phyloP scores from a whole-genome alignment of 2,113 vertebrate species.

The Empidonax alnorum region DNA sequence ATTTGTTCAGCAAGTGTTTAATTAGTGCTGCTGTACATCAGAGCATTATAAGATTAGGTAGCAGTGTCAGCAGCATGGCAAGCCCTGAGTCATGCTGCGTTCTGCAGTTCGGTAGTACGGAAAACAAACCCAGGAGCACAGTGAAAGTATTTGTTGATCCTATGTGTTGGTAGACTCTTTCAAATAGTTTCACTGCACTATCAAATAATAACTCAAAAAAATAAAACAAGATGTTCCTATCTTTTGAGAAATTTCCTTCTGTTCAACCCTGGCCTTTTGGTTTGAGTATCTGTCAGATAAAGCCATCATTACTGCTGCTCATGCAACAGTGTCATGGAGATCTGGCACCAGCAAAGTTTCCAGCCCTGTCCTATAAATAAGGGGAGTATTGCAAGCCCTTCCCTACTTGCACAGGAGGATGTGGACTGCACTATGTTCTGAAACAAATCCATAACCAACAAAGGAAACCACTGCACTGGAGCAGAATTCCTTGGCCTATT shows the following conservation, averaged over 20 bases:
- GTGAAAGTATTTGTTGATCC: background rate
- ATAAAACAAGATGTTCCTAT: background rate
- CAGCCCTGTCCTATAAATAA: background rate
- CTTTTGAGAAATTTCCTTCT: background rate
- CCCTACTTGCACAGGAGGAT: background rate
- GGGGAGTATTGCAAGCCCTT: background rate
- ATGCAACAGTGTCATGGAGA: background rate
- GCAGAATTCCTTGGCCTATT: background rate
- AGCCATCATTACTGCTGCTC: background rate
- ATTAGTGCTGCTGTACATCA: background rate
- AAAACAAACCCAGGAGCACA: background rate
- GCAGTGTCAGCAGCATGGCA: background rate
- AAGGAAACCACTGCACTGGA: background rate
- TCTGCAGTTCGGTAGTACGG: background rate
- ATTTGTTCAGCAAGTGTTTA: background rate
- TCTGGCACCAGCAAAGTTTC: background rate
- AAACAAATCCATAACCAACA: background rate
- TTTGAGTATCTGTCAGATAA: background rate
- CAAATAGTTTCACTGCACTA: background rate
- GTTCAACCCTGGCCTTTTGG: background rate
- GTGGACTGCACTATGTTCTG: background rate
- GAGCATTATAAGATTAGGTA: background rate
- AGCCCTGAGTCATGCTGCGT: fast-evolving
- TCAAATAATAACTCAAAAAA: background rate
- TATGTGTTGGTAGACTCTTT: background rate